Evolutionary conservation across 2,113 vertebrate genomes (phyloP), one percentile per base, ranked within the genome.

Genomic region (Anas platyrhynchos): DNA sequence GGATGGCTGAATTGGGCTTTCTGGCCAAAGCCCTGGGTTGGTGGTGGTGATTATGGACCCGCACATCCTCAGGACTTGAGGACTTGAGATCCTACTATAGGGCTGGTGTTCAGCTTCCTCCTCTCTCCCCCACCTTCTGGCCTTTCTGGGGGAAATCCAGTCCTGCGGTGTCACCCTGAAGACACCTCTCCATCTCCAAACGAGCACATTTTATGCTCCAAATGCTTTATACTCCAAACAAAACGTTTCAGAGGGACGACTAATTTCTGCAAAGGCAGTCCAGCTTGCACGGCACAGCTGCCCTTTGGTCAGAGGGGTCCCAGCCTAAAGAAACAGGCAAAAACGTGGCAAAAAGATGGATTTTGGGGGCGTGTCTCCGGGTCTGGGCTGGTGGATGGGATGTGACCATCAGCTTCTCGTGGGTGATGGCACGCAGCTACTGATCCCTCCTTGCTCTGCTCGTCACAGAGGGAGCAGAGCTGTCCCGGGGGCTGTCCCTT

Each of bases 401-500:
- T 13, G 31, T 6, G 41, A 14, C 41, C 17, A 6, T 26, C 52
- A 63, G 36, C 46, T 52, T 1, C 32, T 29, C 2, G 9, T 8
- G 25, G n/a, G 41, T 16, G 38, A 3, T 3, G 65, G 4, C 3
- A 3, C 1, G 69, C 59, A 15, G 16, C 41, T 18, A 26, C 34
- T 5, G 5, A 50, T 41, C 29, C 34, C 21, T 52, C 38, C 54
- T 29, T 16, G 38, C 48, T 56, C 34, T 65, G 56, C 43, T 52
- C 58, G 1, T 7, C 9, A 1, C 0, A 3, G 22, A 11, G 15
- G n/a, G n/a, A 73, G 26, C 14, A 32, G 11, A 59, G 7, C 1
- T 59, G 38, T 62, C n/a, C 27, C 29, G 6, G 11, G 54, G 52
- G 12, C 20, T 2, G 0, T 25, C 21, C 23, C 6, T 10, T 52